Base-by-base conservation (phyloP, 2,113 vertebrate species). In the Peromyscus leucopus region DNA sequence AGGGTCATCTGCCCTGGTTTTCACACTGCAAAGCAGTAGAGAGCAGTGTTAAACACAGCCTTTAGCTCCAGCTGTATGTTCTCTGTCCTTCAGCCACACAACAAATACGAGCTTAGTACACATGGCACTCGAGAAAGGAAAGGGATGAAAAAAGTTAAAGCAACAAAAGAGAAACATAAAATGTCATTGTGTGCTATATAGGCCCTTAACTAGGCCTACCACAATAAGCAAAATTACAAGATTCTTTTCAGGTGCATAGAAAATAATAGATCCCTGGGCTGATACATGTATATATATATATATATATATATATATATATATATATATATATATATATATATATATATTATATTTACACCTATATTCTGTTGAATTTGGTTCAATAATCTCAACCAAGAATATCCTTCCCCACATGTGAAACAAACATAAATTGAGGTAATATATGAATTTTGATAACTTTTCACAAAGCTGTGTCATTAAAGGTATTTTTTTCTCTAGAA, bases 341-440 rank as follows among this genome's bases (percentile, higher is more conserved):
- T 7, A 39, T 33, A 51, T 51, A 51, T 8, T 51, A 51, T 51
- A 42, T 42, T 51, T 42, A 8, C 24, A 28, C 71, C 67, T 59
- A 51, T 7, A 78, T 31, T 89, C 39, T 69, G 42, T 83, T 51
- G 48, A 6, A 28, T 55, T 39, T 75, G 42, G 15, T 28, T 88
- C 65, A 88, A 22, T 90, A n/a, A 87, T 42, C n/a, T 90, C 85
- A 83, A 83, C 57, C 48, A 67, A 79, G 39, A 89, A 46, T 55
- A 26, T 57, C 12, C 15, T 89, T 24, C 57, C 3, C 42, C 22
- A 78, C 17, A 17, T 1, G 0, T n/a, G 85, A 89, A 82, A 69
- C 16, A 61, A 46, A 61, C 79, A 71, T n/a, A 82, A 76, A 11
- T 3, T 5, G 15, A 80, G 76, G 67, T 74, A 42, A 89, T 31